A percentile compares a stretch with the other conserved stretches of the same genome.
phyloP scores from a whole-genome alignment of 2,113 vertebrate species.

The Amphiprion percula region DNA sequence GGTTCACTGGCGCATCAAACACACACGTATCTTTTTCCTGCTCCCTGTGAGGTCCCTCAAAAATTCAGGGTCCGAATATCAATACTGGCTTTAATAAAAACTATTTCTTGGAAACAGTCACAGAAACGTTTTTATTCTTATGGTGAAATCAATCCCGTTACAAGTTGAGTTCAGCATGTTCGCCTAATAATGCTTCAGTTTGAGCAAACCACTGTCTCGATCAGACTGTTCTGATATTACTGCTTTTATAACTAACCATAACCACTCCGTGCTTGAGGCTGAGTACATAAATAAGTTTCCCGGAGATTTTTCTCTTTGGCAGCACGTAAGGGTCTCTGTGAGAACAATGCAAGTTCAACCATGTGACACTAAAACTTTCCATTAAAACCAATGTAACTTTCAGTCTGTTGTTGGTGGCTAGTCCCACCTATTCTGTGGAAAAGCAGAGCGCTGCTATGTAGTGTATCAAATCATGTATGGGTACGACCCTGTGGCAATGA shows the following conservation, averaged over 20 bases:
- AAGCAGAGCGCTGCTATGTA: conserved; percentile 19
- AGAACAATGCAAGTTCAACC: conserved; percentile 60
- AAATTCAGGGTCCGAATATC: conserved; percentile 37
- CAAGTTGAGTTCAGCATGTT: conserved; percentile 19
- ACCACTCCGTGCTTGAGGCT: conserved; percentile 28
- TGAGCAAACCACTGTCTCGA: conserved; percentile 34
- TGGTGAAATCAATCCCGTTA: conserved; percentile 45
- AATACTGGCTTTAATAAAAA: conserved; percentile 54
- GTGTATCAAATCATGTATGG: conserved; percentile 44
- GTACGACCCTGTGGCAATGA: conserved; percentile 38
- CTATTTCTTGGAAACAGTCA: conserved; percentile 60
- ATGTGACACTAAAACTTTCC: conserved; percentile 66
- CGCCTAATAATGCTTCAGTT: conserved; percentile 31
- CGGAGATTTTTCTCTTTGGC: conserved; percentile 56
- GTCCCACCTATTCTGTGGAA: conserved; percentile 49
- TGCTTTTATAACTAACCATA: conserved; percentile 50
- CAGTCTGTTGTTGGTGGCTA: conserved; percentile 60
- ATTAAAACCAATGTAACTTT: conserved; percentile 63
- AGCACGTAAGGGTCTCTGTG: conserved; percentile 13
- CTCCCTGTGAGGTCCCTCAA: conserved; percentile 71
- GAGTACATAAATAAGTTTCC: conserved; percentile 49
- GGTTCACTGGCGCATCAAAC: conserved; percentile 60
- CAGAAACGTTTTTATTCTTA: conserved; percentile 18
- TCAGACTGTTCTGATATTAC: conserved; percentile 46
- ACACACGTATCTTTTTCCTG: conserved; percentile 55